Base-by-base conservation (phyloP, 1,140 invertebrate species). In the Zophobas morio region DNA sequence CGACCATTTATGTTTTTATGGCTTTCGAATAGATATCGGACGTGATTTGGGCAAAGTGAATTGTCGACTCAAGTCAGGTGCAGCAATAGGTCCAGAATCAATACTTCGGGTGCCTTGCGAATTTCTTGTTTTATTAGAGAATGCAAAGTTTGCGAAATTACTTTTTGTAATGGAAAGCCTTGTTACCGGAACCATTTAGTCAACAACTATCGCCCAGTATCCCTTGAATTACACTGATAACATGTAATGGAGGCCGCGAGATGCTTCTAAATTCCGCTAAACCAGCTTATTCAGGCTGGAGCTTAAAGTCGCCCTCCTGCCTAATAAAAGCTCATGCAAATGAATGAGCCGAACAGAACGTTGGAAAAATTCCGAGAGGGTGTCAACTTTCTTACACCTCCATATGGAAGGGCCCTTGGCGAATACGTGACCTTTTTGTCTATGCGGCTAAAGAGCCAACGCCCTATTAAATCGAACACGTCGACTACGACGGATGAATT, bases 251-350 rank as follows among this genome's bases (percentile, higher is more conserved):
- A 70, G 42, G 75, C 75, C 70, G 63, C 76, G 74, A 74, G 80
- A 78, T 78, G 80, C 75, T 66, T 79, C 78, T 75, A 77, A 81
- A 78, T 80, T 80, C 74, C 77, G 66, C 74, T 80, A 78, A 80
- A 80, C 76, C 77, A 74, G 77, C 79, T 80, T 76, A 79, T 81
- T 80, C 76, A 36, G 49, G 70, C 60, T 47, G 37, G 6, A 32
- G 60, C 60, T 66, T 66, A 66, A 42, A 66, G 37, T 66, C 71
- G 54, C 71, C 71, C 71, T 54, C 75, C 72, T 56, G 39, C 70
- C 79, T 78, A 79, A 81, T 81, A 81, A 81, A 78, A 74, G 71
- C 76, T 74, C 75, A 80, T 81, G 81, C 79, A 80, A 79, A 80
- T 80, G 79, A 80, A 79, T 72, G 79, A 78, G 75, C 46, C 77